These are phyloP conservation scores for Ctenochaetus hawaiiensis DNA, from an alignment of 2,797 vertebrate genomes.

Conservation along the genomic window DNA sequence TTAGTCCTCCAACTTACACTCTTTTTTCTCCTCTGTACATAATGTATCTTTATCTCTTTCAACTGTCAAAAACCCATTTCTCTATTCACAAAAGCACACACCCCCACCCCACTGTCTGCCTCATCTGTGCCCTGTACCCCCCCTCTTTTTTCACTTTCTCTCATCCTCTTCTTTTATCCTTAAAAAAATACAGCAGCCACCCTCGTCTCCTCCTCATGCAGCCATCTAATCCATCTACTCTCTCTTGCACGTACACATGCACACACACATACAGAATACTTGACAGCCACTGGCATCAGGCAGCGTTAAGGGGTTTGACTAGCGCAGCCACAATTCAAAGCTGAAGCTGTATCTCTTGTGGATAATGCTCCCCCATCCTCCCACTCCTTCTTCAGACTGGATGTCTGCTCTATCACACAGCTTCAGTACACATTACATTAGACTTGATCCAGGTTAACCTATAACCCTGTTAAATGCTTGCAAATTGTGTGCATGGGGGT, in stretches of 20 bases:
- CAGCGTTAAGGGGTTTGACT: conserved; percentile 62
- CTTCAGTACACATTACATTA: conserved; percentile 66
- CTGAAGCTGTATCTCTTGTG: conserved; percentile 57
- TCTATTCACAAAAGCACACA: conserved; percentile 14
- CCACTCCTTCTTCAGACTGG: conserved; percentile 20
- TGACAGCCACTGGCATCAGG: conserved; percentile 55
- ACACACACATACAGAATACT: conserved; percentile 24
- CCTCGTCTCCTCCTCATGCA: conserved; percentile 28
- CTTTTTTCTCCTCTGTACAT: no score
- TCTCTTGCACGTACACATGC: conserved; percentile 14
- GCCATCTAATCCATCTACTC: conserved; percentile 33
- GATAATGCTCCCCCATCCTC: conserved; percentile 48
- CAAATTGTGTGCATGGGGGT: conserved; percentile 17
- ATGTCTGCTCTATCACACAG: conserved; percentile 44
- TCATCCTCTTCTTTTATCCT: conserved; percentile 30
- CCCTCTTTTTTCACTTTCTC: conserved; percentile 4
- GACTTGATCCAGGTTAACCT: conserved; percentile 75
- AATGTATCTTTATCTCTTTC: no score
- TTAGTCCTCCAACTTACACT: no score
- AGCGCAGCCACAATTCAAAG: conserved; percentile 55
- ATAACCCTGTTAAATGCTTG: conserved; percentile 60
- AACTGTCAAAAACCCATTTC: conserved; percentile 13
- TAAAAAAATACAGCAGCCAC: conserved; percentile 16
- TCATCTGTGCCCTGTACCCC: neutral
- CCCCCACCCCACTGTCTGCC: conserved; percentile 3